A percentile compares a stretch with the other conserved stretches of the same genome.
Conservation (phyloP, 1,140 invertebrate genomes). For the Leptinotarsa undecemlineata region DNA sequence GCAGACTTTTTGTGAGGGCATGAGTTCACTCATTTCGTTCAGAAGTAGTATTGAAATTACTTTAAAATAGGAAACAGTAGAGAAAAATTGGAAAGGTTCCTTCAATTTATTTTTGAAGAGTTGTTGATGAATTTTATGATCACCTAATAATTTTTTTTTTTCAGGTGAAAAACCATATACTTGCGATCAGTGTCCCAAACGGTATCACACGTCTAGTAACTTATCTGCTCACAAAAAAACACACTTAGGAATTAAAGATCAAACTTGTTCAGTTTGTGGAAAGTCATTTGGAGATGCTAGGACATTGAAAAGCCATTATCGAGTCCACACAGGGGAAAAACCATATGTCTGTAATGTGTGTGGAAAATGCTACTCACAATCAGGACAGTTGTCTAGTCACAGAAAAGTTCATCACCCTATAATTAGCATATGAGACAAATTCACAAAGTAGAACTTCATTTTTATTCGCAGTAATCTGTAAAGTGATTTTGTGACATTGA, state of each 20-base stretch:
- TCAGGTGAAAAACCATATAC: conserved; percentile 56
- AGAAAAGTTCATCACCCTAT: conserved; percentile 40
- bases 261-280: conserved; percentile 59
- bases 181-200: conserved; percentile 59
- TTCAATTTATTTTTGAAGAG: too few species aligned
- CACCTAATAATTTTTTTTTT: conserved; percentile 17
- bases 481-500: too few species aligned
- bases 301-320: conserved; percentile 59
- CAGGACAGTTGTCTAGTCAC: conserved; percentile 48
- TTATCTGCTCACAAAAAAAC: conserved; percentile 59
- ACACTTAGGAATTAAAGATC: conserved; percentile 59
- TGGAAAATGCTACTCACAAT: conserved; percentile 47
- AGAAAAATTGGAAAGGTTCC: too few species aligned
- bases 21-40: too few species aligned
- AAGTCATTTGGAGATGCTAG: conserved; percentile 60
- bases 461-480: too few species aligned
- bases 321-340: conserved; percentile 57
- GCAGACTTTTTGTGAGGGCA: too few species aligned
- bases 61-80: too few species aligned
- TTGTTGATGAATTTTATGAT: neutral
- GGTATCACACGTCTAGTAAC: conserved; percentile 60
- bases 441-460: too few species aligned
- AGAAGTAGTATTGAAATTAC: too few species aligned
- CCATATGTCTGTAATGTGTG: conserved; percentile 48
- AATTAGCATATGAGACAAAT: neutral